Evolutionary conservation across 2,797 vertebrate genomes (phyloP).

Genomic region (Phaenicophaeus curvirostris): DNA sequence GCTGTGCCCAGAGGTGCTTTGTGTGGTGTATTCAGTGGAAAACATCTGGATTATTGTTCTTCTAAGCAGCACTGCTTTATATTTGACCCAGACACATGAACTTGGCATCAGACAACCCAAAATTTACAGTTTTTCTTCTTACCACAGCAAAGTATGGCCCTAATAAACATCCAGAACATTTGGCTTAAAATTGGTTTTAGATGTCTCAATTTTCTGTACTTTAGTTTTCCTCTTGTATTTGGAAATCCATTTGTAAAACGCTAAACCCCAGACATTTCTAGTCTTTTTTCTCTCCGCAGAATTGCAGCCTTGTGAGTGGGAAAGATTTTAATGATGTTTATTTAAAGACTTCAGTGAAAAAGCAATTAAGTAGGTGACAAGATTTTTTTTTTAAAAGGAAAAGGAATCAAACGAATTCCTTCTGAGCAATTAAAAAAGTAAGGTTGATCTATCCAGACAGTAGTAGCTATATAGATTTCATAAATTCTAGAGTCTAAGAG

Average conservation of each 20-base stretch:
- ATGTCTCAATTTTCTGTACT: not conserved
- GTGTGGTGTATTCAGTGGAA: not conserved
- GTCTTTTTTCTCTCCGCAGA: not conserved
- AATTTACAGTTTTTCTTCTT: not conserved
- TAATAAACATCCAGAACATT: not conserved
- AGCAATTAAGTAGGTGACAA: slow-evolving; percentile 25
- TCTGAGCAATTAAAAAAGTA: slow-evolving; percentile 33
- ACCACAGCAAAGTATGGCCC: fast-evolving
- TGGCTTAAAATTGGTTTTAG: not conserved
- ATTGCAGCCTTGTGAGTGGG: slow-evolving; percentile 24
- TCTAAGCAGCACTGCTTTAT: not conserved
- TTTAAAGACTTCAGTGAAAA: slow-evolving; percentile 26
- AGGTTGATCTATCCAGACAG: not conserved
- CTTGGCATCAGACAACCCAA: not conserved
- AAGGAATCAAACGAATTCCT: not conserved
- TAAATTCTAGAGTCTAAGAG: not conserved
- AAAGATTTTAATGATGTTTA: slow-evolving; percentile 35
- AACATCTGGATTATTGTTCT: not conserved
- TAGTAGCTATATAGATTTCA: not conserved
- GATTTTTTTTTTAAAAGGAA: not conserved
- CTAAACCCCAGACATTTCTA: not conserved
- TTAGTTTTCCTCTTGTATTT: not conserved
- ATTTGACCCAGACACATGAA: not conserved
- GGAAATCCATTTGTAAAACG: not conserved
- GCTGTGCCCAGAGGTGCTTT: not conserved